Percentiles rank a stretch among this genome's conserved stretches.
Evolutionary conservation across 2,113 vertebrate genomes (phyloP).

Genomic region (Serilophus lunatus): DNA sequence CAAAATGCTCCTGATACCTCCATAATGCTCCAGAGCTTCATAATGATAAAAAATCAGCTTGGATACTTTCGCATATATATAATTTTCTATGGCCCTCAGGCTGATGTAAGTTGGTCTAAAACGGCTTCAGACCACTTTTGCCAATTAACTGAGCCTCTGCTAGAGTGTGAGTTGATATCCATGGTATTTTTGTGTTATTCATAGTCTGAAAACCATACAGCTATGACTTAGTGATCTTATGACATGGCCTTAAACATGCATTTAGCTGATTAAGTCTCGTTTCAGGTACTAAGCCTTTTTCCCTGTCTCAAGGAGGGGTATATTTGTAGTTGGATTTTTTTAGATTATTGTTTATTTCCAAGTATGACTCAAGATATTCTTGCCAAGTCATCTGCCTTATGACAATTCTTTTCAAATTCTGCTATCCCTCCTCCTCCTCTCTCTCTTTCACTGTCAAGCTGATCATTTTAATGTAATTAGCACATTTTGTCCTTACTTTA

Average conservation of each 20-base stretch:
- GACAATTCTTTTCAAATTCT: background rate
- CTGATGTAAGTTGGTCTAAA: background rate
- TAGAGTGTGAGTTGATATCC: background rate
- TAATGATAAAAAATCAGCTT: background rate
- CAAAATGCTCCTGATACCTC: background rate
- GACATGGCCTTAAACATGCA: background rate
- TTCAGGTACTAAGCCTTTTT: background rate
- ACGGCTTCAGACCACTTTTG: background rate
- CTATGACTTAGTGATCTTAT: background rate
- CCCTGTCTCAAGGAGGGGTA: background rate
- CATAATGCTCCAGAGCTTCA: no score
- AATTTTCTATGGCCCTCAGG: background rate
- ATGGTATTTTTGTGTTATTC: background rate
- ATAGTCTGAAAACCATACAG: background rate
- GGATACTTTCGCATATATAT: background rate
- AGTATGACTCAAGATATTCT: background rate
- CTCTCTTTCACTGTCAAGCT: background rate
- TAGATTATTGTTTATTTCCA: background rate
- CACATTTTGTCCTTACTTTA: background rate
- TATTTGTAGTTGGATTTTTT: background rate
- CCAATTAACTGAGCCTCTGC: background rate
- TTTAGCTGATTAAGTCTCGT: background rate
- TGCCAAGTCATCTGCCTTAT: background rate
- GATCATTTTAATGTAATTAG: background rate
- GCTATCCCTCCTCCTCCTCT: background rate